A percentile compares a stretch with the other conserved stretches of the same genome.
These are phyloP conservation scores for Sapayoa aenigma DNA, from an alignment of 2,113 vertebrate species.

Conservation along the genomic window DNA sequence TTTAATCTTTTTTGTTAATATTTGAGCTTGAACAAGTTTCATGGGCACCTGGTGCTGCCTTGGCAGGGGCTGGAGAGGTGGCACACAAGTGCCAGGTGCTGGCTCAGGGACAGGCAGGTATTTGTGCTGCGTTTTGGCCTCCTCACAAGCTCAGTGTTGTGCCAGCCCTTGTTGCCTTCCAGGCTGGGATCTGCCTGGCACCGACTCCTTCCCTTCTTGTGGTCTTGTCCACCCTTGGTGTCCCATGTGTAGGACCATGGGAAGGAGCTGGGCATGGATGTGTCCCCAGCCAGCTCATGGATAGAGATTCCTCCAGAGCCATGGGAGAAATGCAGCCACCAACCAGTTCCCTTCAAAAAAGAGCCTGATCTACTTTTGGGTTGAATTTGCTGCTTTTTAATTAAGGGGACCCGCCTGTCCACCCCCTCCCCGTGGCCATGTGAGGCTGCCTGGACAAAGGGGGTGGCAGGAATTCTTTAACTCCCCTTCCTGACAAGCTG, in stretches of 20 bases:
- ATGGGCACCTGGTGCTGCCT: background rate
- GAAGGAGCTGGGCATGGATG: background rate
- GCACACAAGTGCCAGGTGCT: background rate
- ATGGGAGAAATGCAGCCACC: background rate
- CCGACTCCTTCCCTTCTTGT: background rate
- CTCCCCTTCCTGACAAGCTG: conserved; percentile 7
- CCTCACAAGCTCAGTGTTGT: background rate
- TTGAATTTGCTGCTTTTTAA: background rate
- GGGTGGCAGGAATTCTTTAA: background rate
- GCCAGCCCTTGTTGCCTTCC: background rate
- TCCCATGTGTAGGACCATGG: fast-evolving
- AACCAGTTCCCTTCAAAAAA: background rate
- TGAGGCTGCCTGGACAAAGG: background rate
- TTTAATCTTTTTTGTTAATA: background rate
- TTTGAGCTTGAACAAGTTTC: fast-evolving
- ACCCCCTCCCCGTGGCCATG: fast-evolving
- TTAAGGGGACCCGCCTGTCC: background rate
- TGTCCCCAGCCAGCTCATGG: fast-evolving
- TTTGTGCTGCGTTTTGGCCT: background rate
- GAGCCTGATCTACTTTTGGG: background rate
- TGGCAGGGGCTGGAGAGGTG: fast-evolving
- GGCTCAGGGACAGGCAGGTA: background rate
- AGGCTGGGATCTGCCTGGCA: background rate
- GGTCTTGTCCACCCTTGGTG: background rate
- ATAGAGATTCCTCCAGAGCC: background rate